A percentile compares a stretch with the other conserved stretches of the same genome.
These are phyloP conservation scores for Lasioglossum lativentre DNA, from an alignment of 2,888 invertebrate species.

Conservation along the genomic window DNA sequence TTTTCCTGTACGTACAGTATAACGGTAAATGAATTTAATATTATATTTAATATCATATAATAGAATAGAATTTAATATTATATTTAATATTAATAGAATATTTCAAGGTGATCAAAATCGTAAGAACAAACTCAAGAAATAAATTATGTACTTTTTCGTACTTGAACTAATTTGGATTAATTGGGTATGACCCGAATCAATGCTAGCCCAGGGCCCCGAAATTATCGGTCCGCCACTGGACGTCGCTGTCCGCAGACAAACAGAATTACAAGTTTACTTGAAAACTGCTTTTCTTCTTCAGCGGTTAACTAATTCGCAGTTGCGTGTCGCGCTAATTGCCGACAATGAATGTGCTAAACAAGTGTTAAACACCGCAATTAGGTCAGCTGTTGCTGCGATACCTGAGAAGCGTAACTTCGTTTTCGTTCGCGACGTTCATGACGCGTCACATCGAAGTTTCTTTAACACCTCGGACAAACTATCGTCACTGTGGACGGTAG, in stretches of 20 bases:
- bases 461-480: not conserved
- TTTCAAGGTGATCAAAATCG: no score
- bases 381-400: conserved; percentile 44
- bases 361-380: conserved; percentile 55
- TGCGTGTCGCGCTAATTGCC: conserved; percentile 53
- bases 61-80: no score
- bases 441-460: not conserved
- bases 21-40: no score
- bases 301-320: conserved; percentile 18
- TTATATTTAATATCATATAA: no score
- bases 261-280: not conserved
- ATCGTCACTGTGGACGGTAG: not conserved
- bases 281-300: not conserved
- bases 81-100: no score
- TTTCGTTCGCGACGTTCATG: conserved; percentile 36
- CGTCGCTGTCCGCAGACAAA: not conserved
- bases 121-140: no score
- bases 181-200: no score
- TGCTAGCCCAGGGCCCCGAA: no score
- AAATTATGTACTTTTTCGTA: no score
- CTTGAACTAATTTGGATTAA: no score
- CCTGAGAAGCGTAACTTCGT: conserved; percentile 36
- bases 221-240: no score
- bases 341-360: conserved; percentile 54
- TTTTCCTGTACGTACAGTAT: no score